Evolutionary conservation across 2,113 vertebrate species (phyloP), one percentile per base, ranked within the genome.

Genomic region (Pseudorasbora parva): DNA sequence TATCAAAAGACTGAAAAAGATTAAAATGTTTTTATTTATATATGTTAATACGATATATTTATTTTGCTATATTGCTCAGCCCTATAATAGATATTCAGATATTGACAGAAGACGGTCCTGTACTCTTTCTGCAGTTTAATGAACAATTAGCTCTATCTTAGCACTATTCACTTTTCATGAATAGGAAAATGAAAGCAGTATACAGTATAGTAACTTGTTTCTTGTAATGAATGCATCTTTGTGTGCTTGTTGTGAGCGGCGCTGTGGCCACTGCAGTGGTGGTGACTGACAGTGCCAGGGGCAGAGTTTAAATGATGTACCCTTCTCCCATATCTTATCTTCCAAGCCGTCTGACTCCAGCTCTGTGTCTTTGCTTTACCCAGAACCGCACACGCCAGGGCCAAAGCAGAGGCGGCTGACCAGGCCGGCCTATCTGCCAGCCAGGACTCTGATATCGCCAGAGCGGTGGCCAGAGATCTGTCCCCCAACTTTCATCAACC

Each of bases 401-500:
- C 95, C 72, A 99, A 99, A 93, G 97, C 94, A 0, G 97, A 98
- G 10, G 95, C 96, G 37, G 96, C 97, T 0, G 97, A 99, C 93
- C 97, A 97, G 90, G 94, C 96, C 1, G 95, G 95, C 0, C 94
- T 95, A 62, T 94, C 96, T 23, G 96, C 97, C 84, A 93, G 91
- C 88, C 97, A 97, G 92, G 97, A 98, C 86, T 95, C 96, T 2
- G 96, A 98, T 83, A 94, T 98, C n/a, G 97, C 97, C 59, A 95
- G 97, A 92, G 91, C 95, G 1, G 95, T 98, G 84, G 97, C 97
- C 90, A 94, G 95, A 91, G 97, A 99, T 85, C 96, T 99, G 77
- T 97, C 97, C 1, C 97, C 97, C 2, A 94, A 91, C 91, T 99
- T 99, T 94, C 96, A 97, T 88, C 97, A 99, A 89, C 97, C 97